Evolutionary conservation across 2,888 invertebrate genomes (phyloP), one percentile per base, ranked within the genome.

Genomic region (Drosophila differens): DNA sequence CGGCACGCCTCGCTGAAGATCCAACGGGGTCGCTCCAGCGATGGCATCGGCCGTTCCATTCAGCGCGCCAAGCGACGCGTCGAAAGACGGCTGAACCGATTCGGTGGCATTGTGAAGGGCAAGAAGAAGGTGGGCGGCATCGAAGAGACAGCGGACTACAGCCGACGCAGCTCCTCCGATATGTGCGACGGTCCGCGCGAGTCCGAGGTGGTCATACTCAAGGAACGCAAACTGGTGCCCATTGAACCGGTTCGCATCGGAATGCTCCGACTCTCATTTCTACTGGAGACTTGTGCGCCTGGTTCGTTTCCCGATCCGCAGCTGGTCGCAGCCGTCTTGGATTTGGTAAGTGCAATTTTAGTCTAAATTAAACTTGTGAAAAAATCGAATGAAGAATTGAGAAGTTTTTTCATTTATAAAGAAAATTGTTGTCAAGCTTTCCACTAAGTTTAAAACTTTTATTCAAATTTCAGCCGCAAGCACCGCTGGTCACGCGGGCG

Each of bases 301-400:
- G 99, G 99, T 0, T 96, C 97, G 0, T 96, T 99, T 64, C 99
- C 99, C 0, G 99, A 99, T 94, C 97, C 99, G 3, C 97, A 99
- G 84, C 95, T 99, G 39, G 96, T 99, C 92, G 98, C 98, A 0
- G 98, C 99, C 5, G 94, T 98, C 60, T 94, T 99, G 58, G 99
- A 99, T 93, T 95, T 99, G 95, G 99, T 99, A 94, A 94, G 94
- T 28, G 1, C 10, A 14, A 30, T 16, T 25, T 12, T 19, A n/a
- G 19, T 25, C 19, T 1, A 35, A 35, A 33, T 2, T 53, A 0
- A 2, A 16, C 9, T 35, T 25, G 3, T 10, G 0, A n/a, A 28
- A 25, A 9, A 28, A 28, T 10, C 1, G n/a, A 14, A 3, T 19
- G 32, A 52, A 30, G 30, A n/a, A 22, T 22, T 44, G 6, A 44